A percentile compares a stretch with the other conserved stretches of the same genome.
Conservation (phyloP, 2,113 vertebrate genomes). For the Emberiza fucata region DNA sequence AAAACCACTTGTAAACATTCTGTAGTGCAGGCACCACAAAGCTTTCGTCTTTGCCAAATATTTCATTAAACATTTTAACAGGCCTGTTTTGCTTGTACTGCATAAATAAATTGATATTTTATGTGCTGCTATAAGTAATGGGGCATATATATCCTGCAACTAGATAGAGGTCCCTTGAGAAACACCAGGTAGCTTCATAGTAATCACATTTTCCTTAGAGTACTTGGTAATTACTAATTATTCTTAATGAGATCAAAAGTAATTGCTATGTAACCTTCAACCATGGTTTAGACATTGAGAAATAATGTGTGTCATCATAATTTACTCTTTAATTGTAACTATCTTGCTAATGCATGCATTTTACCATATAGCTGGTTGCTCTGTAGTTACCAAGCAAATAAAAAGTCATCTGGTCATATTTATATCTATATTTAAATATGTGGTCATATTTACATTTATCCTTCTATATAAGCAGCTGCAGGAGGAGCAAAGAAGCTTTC, state of each 20-base stretch:
- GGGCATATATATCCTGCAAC: conserved; percentile 28
- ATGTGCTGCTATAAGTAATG: conserved; percentile 36
- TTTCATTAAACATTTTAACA: conserved; percentile 22
- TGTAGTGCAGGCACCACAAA: neutral
- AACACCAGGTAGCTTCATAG: conserved; percentile 47
- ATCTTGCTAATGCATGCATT: conserved; percentile 1
- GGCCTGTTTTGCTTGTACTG: neutral
- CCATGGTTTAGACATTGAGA: conserved; percentile 54
- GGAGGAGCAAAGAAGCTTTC: neutral
- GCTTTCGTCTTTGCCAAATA: neutral
- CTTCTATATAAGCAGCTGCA: neutral
- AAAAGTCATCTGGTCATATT: neutral
- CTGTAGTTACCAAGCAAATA: neutral
- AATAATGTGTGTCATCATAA: conserved; percentile 54
- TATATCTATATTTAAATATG: neutral
- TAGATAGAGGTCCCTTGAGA: conserved; percentile 10
- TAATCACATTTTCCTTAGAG: conserved; percentile 55
- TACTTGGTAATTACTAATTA: conserved; percentile 61
- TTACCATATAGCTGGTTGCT: neutral
- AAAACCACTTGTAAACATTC: neutral
- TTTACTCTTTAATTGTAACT: conserved; percentile 45
- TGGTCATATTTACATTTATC: neutral
- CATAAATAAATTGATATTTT: conserved; percentile 37
- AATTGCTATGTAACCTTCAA: conserved; percentile 66
- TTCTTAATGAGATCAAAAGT: conserved; percentile 65